phyloP scores from a whole-genome alignment of 2,113 vertebrate species.

The Cynopterus brachyotis region DNA sequence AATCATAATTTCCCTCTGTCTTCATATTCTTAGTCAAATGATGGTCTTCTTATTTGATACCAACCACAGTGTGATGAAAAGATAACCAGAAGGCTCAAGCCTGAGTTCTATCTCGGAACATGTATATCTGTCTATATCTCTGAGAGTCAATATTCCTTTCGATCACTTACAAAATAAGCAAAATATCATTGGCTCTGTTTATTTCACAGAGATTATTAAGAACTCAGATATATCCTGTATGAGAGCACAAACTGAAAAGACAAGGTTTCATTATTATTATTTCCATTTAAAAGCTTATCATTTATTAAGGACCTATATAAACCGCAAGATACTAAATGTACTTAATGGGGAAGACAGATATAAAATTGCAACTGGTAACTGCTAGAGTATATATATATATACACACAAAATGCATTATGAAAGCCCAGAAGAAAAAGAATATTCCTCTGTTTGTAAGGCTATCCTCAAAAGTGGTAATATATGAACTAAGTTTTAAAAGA shows the following conservation, averaged over 20 bases:
- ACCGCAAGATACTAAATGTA: not conserved
- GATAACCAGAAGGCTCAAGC: not conserved
- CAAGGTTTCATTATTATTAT: not conserved
- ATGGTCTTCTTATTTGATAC: not conserved
- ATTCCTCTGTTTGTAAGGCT: not conserved
- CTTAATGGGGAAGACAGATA: not conserved
- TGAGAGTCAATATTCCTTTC: not conserved
- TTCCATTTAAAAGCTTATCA: constrained; percentile 21
- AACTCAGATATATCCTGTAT: constrained; percentile 19
- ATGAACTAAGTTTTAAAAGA: not conserved
- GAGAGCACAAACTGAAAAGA: not conserved
- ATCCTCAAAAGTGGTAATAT: not conserved
- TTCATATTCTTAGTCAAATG: not conserved
- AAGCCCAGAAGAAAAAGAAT: not conserved
- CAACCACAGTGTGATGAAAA: not conserved
- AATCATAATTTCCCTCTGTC: not conserved
- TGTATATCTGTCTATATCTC: not conserved
- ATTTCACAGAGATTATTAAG: constrained; percentile 18
- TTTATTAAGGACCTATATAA: not conserved
- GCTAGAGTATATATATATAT: not conserved
- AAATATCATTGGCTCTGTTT: not conserved
- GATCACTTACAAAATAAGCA: not conserved
- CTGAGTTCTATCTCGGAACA: not conserved
- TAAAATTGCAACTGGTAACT: not conserved
- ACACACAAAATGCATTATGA: not conserved